Conservation (phyloP, 2,888 invertebrate genomes). For the Heliconius hortense region DNA sequence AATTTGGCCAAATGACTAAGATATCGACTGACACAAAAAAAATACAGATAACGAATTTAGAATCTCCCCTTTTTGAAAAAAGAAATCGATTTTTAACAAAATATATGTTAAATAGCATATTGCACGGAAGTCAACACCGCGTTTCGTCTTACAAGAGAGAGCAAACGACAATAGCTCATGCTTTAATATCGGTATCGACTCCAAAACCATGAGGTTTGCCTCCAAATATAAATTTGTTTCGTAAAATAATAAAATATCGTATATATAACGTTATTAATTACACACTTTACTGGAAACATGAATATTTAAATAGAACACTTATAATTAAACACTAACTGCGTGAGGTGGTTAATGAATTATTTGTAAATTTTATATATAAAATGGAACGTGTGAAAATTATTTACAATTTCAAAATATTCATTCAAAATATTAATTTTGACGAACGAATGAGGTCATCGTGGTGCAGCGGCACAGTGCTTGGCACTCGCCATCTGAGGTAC, state of each 20-base stretch:
- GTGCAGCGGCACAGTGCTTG: background rate
- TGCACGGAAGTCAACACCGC: too few relatives aligned
- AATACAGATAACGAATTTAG: too few relatives aligned
- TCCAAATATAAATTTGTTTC: background rate
- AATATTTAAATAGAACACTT: slow-evolving; percentile 1
- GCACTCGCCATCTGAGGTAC: background rate
- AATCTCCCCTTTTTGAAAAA: too few relatives aligned
- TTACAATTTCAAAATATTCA: background rate
- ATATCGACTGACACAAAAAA: too few relatives aligned
- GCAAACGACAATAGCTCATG: background rate
- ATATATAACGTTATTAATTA: background rate
- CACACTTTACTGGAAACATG: background rate
- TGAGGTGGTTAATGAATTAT: background rate
- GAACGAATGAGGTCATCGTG: background rate
- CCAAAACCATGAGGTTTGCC: background rate
- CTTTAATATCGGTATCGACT: background rate
- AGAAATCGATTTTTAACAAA: too few relatives aligned
- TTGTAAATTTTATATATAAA: slow-evolving; percentile 1
- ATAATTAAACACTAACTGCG: background rate
- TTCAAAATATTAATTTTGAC: background rate
- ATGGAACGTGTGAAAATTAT: background rate
- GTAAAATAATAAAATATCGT: background rate
- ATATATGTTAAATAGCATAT: too few relatives aligned
- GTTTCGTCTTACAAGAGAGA: too few relatives aligned
- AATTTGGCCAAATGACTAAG: too few relatives aligned